Evolutionary conservation across 1,140 invertebrate genomes (phyloP).

Genomic region (Drosophila quadrilineata): DNA sequence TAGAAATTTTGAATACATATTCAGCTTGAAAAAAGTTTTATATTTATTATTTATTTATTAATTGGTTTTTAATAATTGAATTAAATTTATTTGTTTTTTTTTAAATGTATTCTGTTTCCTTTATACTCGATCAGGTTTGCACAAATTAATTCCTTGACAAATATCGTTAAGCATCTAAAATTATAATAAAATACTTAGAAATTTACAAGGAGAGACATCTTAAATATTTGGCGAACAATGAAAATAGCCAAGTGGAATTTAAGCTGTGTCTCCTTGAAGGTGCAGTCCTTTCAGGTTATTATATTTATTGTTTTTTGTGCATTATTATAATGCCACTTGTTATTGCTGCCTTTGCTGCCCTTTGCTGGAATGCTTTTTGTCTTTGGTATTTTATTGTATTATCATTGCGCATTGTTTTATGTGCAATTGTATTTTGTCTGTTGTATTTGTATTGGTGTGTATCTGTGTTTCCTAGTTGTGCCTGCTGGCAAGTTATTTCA

Average conservation of each 20-base stretch:
- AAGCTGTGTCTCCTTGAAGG: conserved; percentile 21
- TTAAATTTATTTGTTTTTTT: too few relatives aligned
- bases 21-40: too few relatives aligned
- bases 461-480: conserved; percentile 43
- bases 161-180: too few relatives aligned
- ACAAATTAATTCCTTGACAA: too few relatives aligned
- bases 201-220: too few relatives aligned
- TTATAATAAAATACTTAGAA: too few relatives aligned
- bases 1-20: too few relatives aligned
- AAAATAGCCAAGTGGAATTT: conserved; percentile 19
- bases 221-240: conserved; percentile 30
- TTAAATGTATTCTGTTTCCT: too few relatives aligned
- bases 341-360: conserved; percentile 44
- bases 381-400: conserved; percentile 64
- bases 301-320: conserved; percentile 45
- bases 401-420: conserved; percentile 63
- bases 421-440: neutral
- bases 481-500: conserved; percentile 69
- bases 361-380: conserved; percentile 56
- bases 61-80: too few relatives aligned
- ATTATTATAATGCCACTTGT: conserved; percentile 50
- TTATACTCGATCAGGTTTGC: too few relatives aligned
- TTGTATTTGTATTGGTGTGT: conserved; percentile 27
- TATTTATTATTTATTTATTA: too few relatives aligned
- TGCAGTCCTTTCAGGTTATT: conserved; percentile 43